phyloP scores from a whole-genome alignment of 2,888 invertebrate species.

The Hydroisotoma schaefferi region DNA sequence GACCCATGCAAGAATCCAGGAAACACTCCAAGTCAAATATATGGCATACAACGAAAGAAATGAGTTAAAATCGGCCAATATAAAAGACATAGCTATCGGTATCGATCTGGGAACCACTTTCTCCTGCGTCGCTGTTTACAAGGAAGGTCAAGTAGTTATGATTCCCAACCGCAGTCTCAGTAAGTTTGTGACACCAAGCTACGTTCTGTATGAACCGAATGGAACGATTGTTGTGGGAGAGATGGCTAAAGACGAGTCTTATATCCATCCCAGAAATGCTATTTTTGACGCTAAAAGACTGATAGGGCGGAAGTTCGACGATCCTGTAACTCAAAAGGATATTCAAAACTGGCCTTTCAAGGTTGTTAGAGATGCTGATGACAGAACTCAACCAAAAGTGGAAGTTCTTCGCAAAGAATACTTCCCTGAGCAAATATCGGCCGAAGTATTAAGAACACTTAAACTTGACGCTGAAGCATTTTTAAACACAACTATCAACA shows the following conservation, averaged over 20 bases:
- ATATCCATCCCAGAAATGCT: slow-evolving; percentile 69
- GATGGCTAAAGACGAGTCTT: slow-evolving; percentile 19
- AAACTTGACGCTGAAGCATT: slow-evolving; percentile 10
- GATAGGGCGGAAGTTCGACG: slow-evolving; percentile 76
- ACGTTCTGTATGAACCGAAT: slow-evolving; percentile 26
- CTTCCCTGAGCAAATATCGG: slow-evolving; percentile 22
- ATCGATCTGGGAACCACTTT: slow-evolving; percentile 10
- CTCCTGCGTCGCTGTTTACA: slow-evolving; percentile 1
- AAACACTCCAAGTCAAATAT: no score
- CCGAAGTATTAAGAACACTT: slow-evolving; percentile 13
- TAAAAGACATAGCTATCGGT: not conserved
- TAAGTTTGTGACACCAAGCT: slow-evolving; percentile 14
- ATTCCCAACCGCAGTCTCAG: not conserved
- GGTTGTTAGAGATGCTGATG: slow-evolving; percentile 61
- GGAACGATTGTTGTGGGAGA: slow-evolving; percentile 48
- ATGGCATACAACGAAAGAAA: not conserved
- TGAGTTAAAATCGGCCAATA: not conserved
- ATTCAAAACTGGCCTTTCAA: slow-evolving; percentile 82
- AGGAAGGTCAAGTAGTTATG: not conserved
- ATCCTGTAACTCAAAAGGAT: slow-evolving; percentile 71
- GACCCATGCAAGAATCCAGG: no score
- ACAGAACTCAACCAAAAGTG: slow-evolving; percentile 16
- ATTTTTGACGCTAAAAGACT: slow-evolving; percentile 78
- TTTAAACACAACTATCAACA: slow-evolving; percentile 4
- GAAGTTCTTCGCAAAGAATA: slow-evolving; percentile 5